A percentile compares a stretch with the other conserved stretches of the same genome.
phyloP scores from a whole-genome alignment of 2,888 invertebrate genomes.

The Acanthoscelides obtectus region DNA sequence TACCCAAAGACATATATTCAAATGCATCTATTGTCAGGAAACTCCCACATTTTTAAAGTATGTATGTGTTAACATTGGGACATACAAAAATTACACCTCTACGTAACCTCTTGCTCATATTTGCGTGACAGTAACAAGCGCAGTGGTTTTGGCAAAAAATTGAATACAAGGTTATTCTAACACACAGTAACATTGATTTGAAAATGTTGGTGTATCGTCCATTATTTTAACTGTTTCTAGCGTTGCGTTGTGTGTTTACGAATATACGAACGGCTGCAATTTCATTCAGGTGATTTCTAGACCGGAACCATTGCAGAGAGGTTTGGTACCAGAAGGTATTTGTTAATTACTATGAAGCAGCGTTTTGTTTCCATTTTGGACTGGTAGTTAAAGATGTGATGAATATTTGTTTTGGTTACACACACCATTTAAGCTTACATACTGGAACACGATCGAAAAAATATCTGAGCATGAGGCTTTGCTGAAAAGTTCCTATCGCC shows the following conservation, averaged over 20 bases:
- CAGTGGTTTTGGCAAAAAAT: background rate
- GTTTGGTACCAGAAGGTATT: background rate
- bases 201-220: background rate
- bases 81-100: background rate
- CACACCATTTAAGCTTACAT: background rate
- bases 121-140: background rate
- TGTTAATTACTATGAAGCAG: background rate
- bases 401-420: background rate
- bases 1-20: background rate
- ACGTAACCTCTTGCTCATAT: background rate
- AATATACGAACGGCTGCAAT: background rate
- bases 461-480: too few relatives aligned
- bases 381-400: background rate
- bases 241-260: background rate
- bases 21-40: background rate
- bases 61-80: background rate
- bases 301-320: background rate
- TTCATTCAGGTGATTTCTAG: background rate
- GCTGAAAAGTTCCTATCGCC: too few relatives aligned
- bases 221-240: background rate
- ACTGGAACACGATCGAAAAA: too few relatives aligned
- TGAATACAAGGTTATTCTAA: background rate
- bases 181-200: background rate
- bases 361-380: background rate
- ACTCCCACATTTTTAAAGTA: background rate